Evolutionary conservation across 2,888 invertebrate genomes (phyloP), one percentile per base, ranked within the genome.

Genomic region (Athalia rosae): DNA sequence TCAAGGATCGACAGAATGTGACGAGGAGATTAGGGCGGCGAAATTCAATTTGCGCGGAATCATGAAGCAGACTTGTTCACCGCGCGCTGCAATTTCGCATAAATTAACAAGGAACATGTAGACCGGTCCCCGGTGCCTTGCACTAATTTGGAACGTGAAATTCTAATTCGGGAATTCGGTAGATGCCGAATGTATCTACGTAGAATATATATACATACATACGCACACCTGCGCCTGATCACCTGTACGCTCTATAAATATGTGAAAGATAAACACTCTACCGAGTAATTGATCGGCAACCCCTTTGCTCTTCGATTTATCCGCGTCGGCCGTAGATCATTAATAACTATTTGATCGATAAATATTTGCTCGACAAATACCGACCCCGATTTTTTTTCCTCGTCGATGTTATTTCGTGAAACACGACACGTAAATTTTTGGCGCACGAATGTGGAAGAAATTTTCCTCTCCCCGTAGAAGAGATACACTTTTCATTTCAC

Each of bases 1-100:
- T 71, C 71, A 71, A 71, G 56, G 71, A 74, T 62, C 47, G 48
- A 61, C 74, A 48, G 48, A n/a, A 48, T 11, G 9, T 3, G 62
- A 59, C 28, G 41, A 48, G 50, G 50, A 74, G 74, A 61, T 61
- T 6, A 74, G 7, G 43, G 48, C 8, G 47, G 15, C 48, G 61
- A 41, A 74, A 74, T 74, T 74, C 74, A 74, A 74, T 74, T 74
- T 74, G 74, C 74, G 28, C 48, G 62, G 47, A 48, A 62, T 61
- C 62, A 62, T 74, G 61, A 74, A 61, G 4, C n/a, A 9, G 58
- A 71, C 71, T 56, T 28, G 61, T 13, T 15, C 11, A 45, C 58
- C 15, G 56, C 50, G 74, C 74, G 58, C 48, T 11, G 74, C 74
- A 74, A 74, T 74, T 74, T 13, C 48, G 50, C 62, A 62, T 48